Percentiles rank a stretch among this genome's conserved stretches.
Evolutionary conservation across 2,113 vertebrate genomes (phyloP).

Genomic region (Thomomys bottae): DNA sequence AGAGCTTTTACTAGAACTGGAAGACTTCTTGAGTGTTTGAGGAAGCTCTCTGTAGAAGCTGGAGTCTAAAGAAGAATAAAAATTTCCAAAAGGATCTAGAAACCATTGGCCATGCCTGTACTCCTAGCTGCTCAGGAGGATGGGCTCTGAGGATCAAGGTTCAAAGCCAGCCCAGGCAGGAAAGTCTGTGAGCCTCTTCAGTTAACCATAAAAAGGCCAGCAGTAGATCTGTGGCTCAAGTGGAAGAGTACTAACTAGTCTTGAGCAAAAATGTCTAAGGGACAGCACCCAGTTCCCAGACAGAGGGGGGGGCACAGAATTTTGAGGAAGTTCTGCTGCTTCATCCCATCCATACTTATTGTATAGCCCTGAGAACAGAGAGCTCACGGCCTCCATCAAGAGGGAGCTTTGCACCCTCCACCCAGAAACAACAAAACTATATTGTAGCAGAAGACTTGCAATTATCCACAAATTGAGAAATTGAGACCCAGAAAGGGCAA

Average conservation of each 20-base stretch:
- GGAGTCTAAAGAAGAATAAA: neutral
- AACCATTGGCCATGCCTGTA: too few relatives aligned
- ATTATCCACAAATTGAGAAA: neutral
- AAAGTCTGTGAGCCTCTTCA: too few relatives aligned
- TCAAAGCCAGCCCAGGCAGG: too few relatives aligned
- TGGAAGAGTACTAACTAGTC: too few relatives aligned
- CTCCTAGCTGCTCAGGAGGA: too few relatives aligned
- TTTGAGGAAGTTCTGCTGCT: neutral
- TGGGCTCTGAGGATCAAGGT: too few relatives aligned
- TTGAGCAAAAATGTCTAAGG: too few relatives aligned
- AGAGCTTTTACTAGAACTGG: neutral
- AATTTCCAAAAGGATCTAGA: neutral
- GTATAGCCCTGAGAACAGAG: neutral
- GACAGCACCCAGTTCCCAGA: too few relatives aligned
- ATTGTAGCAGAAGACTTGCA: neutral
- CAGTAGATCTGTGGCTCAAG: too few relatives aligned
- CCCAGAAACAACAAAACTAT: too few relatives aligned
- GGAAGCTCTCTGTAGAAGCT: neutral
- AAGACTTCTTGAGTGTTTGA: neutral
- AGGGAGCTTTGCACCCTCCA: neutral
- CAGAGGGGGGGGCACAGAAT: too few relatives aligned
- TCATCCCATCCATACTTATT: neutral
- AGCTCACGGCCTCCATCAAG: neutral
- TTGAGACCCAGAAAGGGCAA: constrained; percentile 3
- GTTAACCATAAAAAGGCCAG: too few relatives aligned